A percentile compares a stretch with the other conserved stretches of the same genome.
Conservation (phyloP, 2,797 vertebrate species). For the Rhinoraja longicauda region DNA sequence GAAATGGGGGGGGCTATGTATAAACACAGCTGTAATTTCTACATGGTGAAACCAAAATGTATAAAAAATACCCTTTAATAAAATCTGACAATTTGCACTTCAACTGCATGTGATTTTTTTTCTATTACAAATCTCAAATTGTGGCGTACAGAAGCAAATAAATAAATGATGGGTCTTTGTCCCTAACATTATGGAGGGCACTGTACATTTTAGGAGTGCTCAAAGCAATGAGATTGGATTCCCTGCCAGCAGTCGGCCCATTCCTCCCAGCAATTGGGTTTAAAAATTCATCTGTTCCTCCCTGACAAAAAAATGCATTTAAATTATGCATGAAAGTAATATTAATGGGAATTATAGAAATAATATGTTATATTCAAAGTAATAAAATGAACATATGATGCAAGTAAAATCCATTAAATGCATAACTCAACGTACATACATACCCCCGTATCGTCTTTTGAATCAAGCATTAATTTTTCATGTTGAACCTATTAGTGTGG, state of each 20-base stretch:
- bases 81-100: no score
- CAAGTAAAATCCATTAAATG: conserved; percentile 27
- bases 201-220: not conserved
- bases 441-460: conserved; percentile 8
- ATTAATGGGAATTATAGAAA: conserved; percentile 27
- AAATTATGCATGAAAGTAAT: not conserved
- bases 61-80: no score
- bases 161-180: no score
- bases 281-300: conserved; percentile 1
- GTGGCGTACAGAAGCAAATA: no score
- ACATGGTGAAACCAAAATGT: no score
- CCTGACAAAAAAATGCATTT: conserved; percentile 15
- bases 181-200: no score
- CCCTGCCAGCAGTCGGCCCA: not conserved
- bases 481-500: conserved; percentile 30
- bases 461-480: conserved; percentile 37
- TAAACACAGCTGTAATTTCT: no score
- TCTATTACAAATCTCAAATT: no score
- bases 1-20: no score
- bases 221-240: not conserved
- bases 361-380: conserved; percentile 9
- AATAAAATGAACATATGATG: conserved; percentile 24
- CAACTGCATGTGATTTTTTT: no score
- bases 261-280: not conserved
- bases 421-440: not conserved